phyloP scores from a whole-genome alignment of 2,888 invertebrate genomes.

The Heterodera filipjevi region DNA sequence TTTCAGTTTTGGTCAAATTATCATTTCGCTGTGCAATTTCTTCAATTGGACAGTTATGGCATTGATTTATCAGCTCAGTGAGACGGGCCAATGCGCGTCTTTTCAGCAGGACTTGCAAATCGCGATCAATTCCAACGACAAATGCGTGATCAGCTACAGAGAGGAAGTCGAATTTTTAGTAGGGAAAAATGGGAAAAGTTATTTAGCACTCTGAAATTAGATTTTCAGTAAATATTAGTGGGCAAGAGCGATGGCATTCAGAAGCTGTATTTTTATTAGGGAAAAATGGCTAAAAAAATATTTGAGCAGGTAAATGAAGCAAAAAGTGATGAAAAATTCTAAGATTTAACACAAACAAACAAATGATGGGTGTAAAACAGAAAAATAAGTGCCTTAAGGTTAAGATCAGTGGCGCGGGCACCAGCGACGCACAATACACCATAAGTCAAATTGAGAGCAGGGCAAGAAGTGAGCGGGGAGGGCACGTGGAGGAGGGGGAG shows the following conservation, averaged over 20 bases:
- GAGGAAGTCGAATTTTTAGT: conserved; percentile 28
- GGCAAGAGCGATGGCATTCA: too few relatives aligned
- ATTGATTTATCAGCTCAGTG: conserved; percentile 39
- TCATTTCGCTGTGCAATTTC: conserved; percentile 18
- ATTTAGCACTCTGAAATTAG: too few relatives aligned
- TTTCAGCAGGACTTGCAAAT: conserved; percentile 34
- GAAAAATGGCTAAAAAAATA: too few relatives aligned
- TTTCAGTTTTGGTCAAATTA: conserved; percentile 23
- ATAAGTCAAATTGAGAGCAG: conserved; percentile 37
- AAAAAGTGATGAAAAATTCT: too few relatives aligned
- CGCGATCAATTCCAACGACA: conserved; percentile 32
- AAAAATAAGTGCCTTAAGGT: conserved; percentile 5
- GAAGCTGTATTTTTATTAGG: too few relatives aligned
- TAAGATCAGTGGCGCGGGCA: conserved; percentile 34
- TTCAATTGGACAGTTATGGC: conserved; percentile 39
- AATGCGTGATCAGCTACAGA: conserved; percentile 41
- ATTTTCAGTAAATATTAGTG: too few relatives aligned
- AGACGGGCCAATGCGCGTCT: conserved; percentile 38
- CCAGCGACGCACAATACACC: conserved; percentile 27
- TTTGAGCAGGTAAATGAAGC: too few relatives aligned
- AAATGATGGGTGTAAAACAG: too few relatives aligned
- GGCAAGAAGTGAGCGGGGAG: conserved; percentile 46
- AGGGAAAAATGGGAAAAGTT: too few relatives aligned
- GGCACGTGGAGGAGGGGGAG: background rate
- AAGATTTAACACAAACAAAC: too few relatives aligned